Percentiles rank a stretch among this genome's conserved stretches.
These are phyloP conservation scores for Eulemur rubriventer DNA, from an alignment of 2,797 vertebrate genomes.

Conservation along the genomic window DNA sequence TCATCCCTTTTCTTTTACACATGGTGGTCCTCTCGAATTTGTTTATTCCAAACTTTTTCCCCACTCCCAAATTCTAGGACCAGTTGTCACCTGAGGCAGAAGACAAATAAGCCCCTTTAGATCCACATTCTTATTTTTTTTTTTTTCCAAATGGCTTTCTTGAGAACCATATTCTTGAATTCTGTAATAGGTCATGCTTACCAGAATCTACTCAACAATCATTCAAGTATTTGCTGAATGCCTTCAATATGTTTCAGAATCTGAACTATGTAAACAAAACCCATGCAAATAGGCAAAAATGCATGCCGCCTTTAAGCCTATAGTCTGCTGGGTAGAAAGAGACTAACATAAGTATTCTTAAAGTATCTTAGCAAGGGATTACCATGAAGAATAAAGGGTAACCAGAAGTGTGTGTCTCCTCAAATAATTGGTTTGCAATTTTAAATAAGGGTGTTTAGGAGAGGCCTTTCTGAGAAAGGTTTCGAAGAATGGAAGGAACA, in stretches of 20 bases:
- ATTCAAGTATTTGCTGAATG: neutral
- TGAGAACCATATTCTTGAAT: neutral
- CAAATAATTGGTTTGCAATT: neutral
- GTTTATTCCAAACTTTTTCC: neutral
- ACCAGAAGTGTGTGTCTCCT: neutral
- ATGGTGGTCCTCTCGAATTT: neutral
- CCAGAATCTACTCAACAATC: constrained; percentile 3
- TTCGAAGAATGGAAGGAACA: neutral
- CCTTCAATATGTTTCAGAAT: neutral
- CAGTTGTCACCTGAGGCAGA: neutral
- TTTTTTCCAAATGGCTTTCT: neutral
- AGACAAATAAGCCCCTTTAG: neutral
- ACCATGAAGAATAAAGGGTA: neutral
- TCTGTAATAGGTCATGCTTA: neutral
- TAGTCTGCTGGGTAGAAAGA: neutral
- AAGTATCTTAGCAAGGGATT: neutral
- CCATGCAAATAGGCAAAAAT: neutral
- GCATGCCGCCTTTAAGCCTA: neutral
- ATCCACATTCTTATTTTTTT: neutral
- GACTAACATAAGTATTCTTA: neutral
- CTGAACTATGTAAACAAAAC: neutral
- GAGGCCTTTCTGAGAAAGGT: neutral
- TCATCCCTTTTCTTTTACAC: neutral
- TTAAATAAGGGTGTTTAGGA: neutral
- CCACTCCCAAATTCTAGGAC: neutral